These are phyloP conservation scores for Lytechinus variegatus DNA, from an alignment of 35 echinoderm and acorn worm genomes.

Conservation along the genomic window DNA sequence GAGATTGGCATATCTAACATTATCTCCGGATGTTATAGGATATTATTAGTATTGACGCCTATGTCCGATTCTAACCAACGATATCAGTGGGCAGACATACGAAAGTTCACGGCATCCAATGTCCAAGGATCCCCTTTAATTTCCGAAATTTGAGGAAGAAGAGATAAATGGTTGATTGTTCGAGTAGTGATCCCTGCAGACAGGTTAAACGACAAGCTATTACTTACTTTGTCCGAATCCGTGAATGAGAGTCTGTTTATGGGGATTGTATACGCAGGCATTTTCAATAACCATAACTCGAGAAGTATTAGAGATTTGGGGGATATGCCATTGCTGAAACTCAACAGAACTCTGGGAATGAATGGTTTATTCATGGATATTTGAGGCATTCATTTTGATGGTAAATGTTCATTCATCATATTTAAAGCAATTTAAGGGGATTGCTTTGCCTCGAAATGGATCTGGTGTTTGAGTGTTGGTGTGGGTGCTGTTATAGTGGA, in stretches of 20 bases:
- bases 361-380: neutral
- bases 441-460: neutral
- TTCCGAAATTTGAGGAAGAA: neutral
- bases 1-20: neutral
- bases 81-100: neutral
- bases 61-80: neutral
- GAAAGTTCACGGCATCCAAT: neutral
- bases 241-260: neutral
- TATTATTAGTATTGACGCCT: neutral
- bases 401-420: neutral
- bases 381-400: neutral
- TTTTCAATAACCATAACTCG: slow-evolving; percentile 5
- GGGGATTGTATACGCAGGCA: neutral
- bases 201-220: neutral
- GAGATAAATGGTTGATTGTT: neutral
- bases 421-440: neutral
- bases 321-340: neutral
- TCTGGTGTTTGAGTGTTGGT: neutral
- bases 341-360: neutral
- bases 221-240: neutral
- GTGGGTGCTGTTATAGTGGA: neutral
- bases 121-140: neutral
- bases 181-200: neutral
- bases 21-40: neutral
- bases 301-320: neutral